Evolutionary conservation across 2,888 invertebrate species (phyloP).

Genomic region (Macrosoma leucophasiata): DNA sequence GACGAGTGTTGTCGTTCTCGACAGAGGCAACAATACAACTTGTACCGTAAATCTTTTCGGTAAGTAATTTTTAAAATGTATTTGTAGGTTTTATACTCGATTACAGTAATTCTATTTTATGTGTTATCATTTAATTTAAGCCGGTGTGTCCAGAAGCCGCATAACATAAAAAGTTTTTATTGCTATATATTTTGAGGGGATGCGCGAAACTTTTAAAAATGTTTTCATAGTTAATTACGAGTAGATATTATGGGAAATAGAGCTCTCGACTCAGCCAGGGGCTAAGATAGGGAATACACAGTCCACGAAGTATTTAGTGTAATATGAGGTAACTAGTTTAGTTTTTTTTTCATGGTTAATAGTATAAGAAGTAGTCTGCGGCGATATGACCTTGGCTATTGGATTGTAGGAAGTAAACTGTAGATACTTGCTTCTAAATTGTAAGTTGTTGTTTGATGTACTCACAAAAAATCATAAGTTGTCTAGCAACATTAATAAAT

Average conservation of each 20-base stretch:
- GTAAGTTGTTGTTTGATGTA: conserved; percentile 73
- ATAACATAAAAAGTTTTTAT: conserved; percentile 51
- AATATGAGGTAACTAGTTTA: conserved; percentile 51
- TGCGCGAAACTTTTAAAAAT: conserved; percentile 65
- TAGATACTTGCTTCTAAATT: conserved; percentile 73
- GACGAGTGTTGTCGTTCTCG: conserved; percentile 95
- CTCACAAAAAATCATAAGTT: conserved; percentile 65
- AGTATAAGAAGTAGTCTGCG: conserved; percentile 68
- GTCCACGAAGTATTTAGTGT: conserved; percentile 40
- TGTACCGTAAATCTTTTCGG: conserved; percentile 98
- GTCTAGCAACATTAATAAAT: conserved; percentile 34
- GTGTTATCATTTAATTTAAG: too few species aligned
- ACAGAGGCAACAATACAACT: conserved; percentile 97
- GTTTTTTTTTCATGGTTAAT: conserved; percentile 61
- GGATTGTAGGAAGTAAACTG: conserved; percentile 75
- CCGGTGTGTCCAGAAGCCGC: too few species aligned
- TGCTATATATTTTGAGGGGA: conserved; percentile 46
- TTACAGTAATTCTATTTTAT: too few species aligned
- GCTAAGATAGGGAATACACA: too few species aligned
- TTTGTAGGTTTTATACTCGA: too few species aligned
- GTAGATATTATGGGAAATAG: too few species aligned
- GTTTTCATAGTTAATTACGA: conserved; percentile 25
- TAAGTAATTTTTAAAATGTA: conserved; percentile 66
- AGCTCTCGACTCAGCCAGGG: too few species aligned
- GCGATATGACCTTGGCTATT: conserved; percentile 70